phyloP scores from a whole-genome alignment of 1,140 invertebrate genomes.

The Lethrus apterus region DNA sequence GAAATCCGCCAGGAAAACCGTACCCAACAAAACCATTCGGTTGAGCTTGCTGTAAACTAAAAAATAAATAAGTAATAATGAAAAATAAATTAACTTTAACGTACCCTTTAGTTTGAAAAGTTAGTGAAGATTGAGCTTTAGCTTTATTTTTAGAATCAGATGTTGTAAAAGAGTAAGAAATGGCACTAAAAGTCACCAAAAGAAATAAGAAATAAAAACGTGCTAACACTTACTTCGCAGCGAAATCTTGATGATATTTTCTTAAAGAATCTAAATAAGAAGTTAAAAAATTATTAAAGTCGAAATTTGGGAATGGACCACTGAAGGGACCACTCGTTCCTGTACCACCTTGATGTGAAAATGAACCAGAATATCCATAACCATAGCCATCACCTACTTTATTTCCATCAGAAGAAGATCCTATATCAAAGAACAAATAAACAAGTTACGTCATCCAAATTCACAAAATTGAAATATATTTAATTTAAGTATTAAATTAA shows the following conservation, averaged over 20 bases:
- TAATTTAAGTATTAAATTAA: background rate
- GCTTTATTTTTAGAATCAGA: conserved; percentile 22
- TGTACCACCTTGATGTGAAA: background rate
- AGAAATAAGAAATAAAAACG: conserved; percentile 1
- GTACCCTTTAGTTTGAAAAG: conserved; percentile 14
- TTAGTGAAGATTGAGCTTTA: conserved; percentile 24
- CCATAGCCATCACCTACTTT: conserved; percentile 5
- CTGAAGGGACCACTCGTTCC: background rate
- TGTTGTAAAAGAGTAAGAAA: conserved; percentile 23
- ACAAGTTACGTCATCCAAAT: background rate
- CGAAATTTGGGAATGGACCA: conserved; percentile 23
- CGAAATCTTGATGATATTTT: conserved; percentile 25
- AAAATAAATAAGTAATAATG: background rate
- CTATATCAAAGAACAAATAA: background rate
- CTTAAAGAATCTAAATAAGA: conserved; percentile 23
- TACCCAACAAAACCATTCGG: conserved; percentile 4
- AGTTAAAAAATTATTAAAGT: conserved; percentile 25
- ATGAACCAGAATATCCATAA: conserved; percentile 9
- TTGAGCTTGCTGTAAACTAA: conserved; percentile 6
- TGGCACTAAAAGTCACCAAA: background rate
- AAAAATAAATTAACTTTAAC: conserved; percentile 9
- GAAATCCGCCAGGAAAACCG: conserved; percentile 11
- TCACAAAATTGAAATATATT: background rate
- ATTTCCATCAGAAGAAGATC: background rate
- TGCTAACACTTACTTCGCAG: conserved; percentile 22